phyloP scores from a whole-genome alignment of 2,888 invertebrate genomes.

The Tubulanus polymorphus region DNA sequence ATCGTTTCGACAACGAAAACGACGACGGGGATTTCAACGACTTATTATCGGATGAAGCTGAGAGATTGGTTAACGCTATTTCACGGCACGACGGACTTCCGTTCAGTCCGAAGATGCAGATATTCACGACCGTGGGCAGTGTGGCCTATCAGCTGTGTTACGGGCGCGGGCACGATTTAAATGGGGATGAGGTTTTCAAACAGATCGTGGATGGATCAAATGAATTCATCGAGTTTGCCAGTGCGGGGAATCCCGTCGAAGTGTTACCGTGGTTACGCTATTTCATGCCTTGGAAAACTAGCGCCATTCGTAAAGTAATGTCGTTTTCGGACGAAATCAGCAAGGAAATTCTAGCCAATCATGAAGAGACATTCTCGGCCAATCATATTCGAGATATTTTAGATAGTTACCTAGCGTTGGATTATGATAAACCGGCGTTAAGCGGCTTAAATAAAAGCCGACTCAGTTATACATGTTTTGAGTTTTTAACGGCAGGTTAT shows the following conservation, averaged over 20 bases:
- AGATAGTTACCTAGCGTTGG: too few species aligned
- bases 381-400: constrained; percentile 21
- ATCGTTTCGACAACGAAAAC: too few species aligned
- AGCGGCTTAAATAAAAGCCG: too few species aligned
- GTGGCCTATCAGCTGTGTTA: constrained; percentile 22
- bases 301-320: constrained; percentile 11
- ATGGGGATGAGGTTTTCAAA: constrained; percentile 12
- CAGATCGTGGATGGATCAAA: constrained; percentile 1
- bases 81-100: neutral
- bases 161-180: constrained; percentile 14
- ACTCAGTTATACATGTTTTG: too few species aligned
- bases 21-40: too few species aligned
- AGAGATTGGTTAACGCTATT: constrained; percentile 7
- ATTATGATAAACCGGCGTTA: too few species aligned
- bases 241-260: constrained; percentile 23
- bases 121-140: constrained; percentile 11
- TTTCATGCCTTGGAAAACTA: constrained; percentile 17
- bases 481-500: too few species aligned
- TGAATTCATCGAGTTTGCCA: constrained; percentile 15
- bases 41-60: constrained; percentile 12
- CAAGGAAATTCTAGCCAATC: constrained; percentile 16
- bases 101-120: constrained; percentile 8
- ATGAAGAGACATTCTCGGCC: constrained; percentile 15
- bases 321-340: constrained; percentile 13
- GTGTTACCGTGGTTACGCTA: constrained; percentile 24